Conservation (phyloP, 2,797 vertebrate species). For the Rhynchonycteris naso region DNA sequence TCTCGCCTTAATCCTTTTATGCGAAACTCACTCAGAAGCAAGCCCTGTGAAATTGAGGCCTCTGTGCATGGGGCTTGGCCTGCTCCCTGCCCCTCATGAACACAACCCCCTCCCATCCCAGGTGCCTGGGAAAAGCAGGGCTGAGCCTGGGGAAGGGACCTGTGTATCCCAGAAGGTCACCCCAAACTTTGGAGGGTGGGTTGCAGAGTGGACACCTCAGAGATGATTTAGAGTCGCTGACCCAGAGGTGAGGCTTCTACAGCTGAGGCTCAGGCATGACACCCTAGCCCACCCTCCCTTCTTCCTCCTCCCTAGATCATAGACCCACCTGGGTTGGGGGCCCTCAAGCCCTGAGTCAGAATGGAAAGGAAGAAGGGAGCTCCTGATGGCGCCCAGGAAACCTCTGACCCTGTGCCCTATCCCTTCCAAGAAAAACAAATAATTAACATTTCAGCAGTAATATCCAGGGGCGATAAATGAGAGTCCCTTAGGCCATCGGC, state of each 20-base stretch:
- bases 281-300: too few species aligned
- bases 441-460: slow-evolving; percentile 61
- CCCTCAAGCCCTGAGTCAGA: neutral
- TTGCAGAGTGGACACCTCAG: neutral
- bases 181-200: neutral
- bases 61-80: slow-evolving; percentile 90
- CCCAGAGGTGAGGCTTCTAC: neutral
- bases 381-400: neutral
- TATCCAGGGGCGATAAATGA: slow-evolving; percentile 70
- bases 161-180: neutral
- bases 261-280: neutral
- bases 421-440: slow-evolving; percentile 55
- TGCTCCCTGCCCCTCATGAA: slow-evolving; percentile 80
- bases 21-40: slow-evolving; percentile 97
- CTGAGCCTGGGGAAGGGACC: neutral
- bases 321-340: neutral
- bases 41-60: slow-evolving; percentile 99
- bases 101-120: slow-evolving; percentile 55
- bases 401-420: neutral
- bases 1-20: slow-evolving; percentile 97
- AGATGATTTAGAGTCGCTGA: neutral
- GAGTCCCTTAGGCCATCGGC: slow-evolving; percentile 61
- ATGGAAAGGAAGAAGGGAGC: neutral
- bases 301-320: neutral
- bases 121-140: neutral